These are phyloP conservation scores for Halesus radiatus DNA, from an alignment of 1,140 invertebrate genomes.

Conservation along the genomic window DNA sequence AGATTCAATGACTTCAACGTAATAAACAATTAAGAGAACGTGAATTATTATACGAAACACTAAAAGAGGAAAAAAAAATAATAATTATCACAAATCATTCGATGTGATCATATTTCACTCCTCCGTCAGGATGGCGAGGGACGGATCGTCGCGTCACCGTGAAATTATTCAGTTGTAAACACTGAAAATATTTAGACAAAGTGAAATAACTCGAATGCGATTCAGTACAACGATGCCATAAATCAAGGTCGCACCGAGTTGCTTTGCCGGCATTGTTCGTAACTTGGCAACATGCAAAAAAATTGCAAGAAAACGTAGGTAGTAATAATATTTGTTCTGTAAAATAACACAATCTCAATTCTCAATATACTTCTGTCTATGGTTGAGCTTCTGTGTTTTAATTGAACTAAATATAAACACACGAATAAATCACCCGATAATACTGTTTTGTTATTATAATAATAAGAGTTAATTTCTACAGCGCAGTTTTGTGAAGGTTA, in stretches of 20 bases:
- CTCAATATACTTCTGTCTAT: not conserved
- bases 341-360: not conserved
- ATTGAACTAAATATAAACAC: too few relatives aligned
- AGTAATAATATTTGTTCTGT: not conserved
- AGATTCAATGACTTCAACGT: too few relatives aligned
- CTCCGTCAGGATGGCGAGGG: too few relatives aligned
- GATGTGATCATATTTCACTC: too few relatives aligned
- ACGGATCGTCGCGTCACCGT: not conserved
- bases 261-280: slow-evolving; percentile 3
- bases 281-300: not conserved
- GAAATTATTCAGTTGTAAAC: slow-evolving; percentile 10
- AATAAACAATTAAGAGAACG: too few relatives aligned
- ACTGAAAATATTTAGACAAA: slow-evolving; percentile 1
- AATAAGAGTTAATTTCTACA: too few relatives aligned
- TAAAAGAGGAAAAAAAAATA: too few relatives aligned
- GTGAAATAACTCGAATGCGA: not conserved
- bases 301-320: not conserved
- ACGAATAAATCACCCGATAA: too few relatives aligned
- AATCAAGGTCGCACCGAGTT: slow-evolving; percentile 14
- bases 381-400: not conserved
- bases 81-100: too few relatives aligned
- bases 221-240: not conserved
- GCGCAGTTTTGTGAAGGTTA: too few relatives aligned
- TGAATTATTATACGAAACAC: too few relatives aligned
- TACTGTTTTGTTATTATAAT: too few relatives aligned